Conservation (phyloP, 2,113 vertebrate species). For the Oreamnos americanus region DNA sequence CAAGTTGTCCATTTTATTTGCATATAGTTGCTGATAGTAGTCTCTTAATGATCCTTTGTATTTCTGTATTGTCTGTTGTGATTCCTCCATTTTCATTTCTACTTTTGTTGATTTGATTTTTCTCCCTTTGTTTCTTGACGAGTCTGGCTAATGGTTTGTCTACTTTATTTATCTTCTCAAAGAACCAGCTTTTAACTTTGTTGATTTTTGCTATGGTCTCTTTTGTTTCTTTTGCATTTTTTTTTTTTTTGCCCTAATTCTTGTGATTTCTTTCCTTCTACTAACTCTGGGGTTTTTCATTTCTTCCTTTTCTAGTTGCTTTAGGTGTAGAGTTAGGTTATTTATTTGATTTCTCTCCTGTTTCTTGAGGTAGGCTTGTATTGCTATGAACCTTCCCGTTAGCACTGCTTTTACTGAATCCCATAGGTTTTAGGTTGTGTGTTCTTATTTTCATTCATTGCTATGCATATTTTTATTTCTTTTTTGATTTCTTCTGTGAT, state of each 20-base stretch:
- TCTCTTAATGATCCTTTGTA: not conserved
- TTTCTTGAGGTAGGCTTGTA: not conserved
- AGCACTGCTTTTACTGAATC: not conserved
- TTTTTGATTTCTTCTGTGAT: not conserved
- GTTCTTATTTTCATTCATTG: not conserved
- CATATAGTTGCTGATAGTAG: not conserved
- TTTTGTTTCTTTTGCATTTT: not conserved
- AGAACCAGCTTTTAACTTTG: not conserved
- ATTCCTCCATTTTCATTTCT: not conserved
- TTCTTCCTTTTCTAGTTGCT: not conserved
- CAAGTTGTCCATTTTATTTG: not conserved
- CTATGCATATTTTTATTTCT: not conserved
- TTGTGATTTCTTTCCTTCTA: not conserved
- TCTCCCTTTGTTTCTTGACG: not conserved
- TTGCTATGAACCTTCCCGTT: not conserved
- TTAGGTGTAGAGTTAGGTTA: not conserved
- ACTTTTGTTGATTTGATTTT: not conserved
- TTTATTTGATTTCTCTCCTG: not conserved
- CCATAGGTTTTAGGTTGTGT: not conserved
- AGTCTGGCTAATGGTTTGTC: not conserved
- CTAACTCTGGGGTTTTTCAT: not conserved
- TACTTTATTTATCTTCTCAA: not conserved
- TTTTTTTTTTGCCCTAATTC: not conserved
- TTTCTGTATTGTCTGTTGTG: not conserved
- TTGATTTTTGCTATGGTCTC: not conserved